Percentiles rank a stretch among this genome's conserved stretches.
Conservation (phyloP, 2,888 invertebrate species). For the Xylota segnis region DNA sequence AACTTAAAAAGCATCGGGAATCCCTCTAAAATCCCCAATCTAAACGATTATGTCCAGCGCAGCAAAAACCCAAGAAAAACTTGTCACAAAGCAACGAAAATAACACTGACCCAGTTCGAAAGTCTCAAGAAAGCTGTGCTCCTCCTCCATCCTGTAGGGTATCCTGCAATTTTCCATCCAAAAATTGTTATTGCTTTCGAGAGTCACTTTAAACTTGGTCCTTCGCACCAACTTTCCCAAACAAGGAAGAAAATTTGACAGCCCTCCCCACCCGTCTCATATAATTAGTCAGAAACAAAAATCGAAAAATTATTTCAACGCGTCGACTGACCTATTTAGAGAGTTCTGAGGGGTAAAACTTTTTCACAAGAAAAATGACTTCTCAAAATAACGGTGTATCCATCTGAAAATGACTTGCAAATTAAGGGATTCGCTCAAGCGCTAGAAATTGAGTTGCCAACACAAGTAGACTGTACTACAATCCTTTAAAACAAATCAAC, state of each 20-base stretch:
- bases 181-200: constrained; percentile 37
- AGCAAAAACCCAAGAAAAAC: constrained; percentile 22
- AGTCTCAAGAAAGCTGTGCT: neutral
- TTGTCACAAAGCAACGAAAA: constrained; percentile 39
- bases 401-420: neutral
- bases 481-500: neutral
- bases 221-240: constrained; percentile 12
- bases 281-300: constrained; percentile 38
- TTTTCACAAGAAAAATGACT: neutral
- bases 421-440: neutral
- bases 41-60: constrained; percentile 30
- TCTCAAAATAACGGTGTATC: neutral
- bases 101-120: constrained; percentile 42
- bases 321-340: constrained; percentile 7
- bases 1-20: neutral
- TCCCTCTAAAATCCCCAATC: neutral
- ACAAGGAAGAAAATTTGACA: constrained; percentile 3
- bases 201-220: constrained; percentile 51
- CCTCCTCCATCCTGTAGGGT: neutral
- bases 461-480: neutral
- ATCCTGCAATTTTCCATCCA: constrained; percentile 30
- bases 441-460: neutral
- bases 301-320: constrained; percentile 35
- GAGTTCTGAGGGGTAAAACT: neutral
- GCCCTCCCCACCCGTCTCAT: neutral